Percentiles rank a stretch among this genome's conserved stretches.
These are phyloP conservation scores for Chloropsis hardwickii DNA, from an alignment of 2,113 vertebrate species.

Conservation along the genomic window DNA sequence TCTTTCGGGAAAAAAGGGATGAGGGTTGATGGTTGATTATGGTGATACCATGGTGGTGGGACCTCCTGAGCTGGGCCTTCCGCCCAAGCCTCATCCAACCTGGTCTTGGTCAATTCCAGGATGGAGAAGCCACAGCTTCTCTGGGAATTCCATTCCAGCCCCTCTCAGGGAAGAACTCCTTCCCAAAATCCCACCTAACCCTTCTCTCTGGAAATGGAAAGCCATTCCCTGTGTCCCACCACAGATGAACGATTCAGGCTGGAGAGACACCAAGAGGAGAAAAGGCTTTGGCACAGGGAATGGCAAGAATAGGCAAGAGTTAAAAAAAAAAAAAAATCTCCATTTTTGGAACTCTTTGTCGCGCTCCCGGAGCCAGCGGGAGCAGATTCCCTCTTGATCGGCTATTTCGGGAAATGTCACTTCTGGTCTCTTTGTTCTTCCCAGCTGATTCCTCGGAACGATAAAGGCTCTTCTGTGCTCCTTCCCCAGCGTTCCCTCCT, in stretches of 20 bases:
- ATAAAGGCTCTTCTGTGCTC: neutral
- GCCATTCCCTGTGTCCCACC: neutral
- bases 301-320: neutral
- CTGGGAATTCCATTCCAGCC: neutral
- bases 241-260: neutral
- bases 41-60: rapidly evolving
- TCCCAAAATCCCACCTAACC: too few relatives aligned
- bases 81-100: neutral
- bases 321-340: neutral
- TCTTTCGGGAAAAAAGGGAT: neutral
- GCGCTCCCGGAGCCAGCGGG: neutral
- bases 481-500: neutral
- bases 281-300: neutral
- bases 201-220: neutral
- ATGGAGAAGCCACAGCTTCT: neutral
- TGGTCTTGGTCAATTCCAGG: neutral
- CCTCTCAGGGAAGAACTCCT: neutral
- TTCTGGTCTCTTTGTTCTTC: neutral
- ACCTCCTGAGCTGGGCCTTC: neutral
- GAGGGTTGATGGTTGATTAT: too few relatives aligned
- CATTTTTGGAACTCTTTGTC: neutral
- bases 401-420: neutral
- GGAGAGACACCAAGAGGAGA: neutral
- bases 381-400: neutral
- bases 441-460: neutral